Conservation (phyloP, 2,888 invertebrate species). For the Bembecia ichneumoniformis region DNA sequence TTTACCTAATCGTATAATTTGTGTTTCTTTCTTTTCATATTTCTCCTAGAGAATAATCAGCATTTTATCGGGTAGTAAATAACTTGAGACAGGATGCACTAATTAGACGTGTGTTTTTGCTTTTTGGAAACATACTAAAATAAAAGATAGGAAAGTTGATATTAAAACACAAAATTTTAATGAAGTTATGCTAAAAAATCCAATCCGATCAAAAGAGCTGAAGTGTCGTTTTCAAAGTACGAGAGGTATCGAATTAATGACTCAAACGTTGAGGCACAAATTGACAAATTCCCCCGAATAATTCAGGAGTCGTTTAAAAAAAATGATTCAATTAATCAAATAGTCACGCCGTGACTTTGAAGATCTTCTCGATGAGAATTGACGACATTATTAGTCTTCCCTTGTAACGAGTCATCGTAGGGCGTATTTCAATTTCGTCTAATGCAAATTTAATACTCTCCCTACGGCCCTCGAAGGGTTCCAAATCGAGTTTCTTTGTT, state of each 20-base stretch:
- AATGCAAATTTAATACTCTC: conserved; percentile 72
- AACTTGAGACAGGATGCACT: too few relatives aligned
- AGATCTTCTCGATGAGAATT: conserved; percentile 49
- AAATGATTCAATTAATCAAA: conserved; percentile 69
- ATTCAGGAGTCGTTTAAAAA: conserved; percentile 34
- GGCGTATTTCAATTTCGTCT: conserved; percentile 69
- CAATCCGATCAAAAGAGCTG: too few relatives aligned
- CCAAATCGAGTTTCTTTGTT: conserved; percentile 61
- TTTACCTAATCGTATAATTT: too few relatives aligned
- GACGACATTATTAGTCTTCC: conserved; percentile 66
- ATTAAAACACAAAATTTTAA: too few relatives aligned
- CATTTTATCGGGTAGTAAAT: too few relatives aligned
- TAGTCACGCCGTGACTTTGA: conserved; percentile 61
- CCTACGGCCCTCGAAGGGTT: conserved; percentile 49
- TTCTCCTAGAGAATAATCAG: too few relatives aligned
- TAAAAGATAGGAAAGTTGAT: too few relatives aligned
- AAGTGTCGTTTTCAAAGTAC: too few relatives aligned
- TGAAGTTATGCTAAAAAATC: too few relatives aligned
- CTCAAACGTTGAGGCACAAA: conserved; percentile 12
- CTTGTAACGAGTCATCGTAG: conserved; percentile 60
- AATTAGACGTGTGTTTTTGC: too few relatives aligned
- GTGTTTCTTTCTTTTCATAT: too few relatives aligned
- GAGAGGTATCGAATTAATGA: conserved; percentile 6
- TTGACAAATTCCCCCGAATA: conserved; percentile 28
- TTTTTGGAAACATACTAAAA: too few relatives aligned